Evolutionary conservation across 1,140 invertebrate genomes (phyloP), one percentile per base, ranked within the genome.

Genomic region (Pectinophora gossypiella): DNA sequence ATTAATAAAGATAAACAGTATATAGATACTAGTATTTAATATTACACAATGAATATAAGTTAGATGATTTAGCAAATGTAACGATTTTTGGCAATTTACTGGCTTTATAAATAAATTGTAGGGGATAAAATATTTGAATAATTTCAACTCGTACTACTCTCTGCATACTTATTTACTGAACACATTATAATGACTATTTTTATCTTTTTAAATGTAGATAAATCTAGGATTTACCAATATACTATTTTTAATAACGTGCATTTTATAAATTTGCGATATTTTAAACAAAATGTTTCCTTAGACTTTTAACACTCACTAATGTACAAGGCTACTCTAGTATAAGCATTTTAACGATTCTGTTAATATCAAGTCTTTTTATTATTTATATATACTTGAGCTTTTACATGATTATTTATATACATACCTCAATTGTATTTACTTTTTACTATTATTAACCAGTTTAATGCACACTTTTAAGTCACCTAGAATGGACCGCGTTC

Each of bases 401-500:
- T 83, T 69, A 78, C 61, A 61, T 59, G 61, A 75, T 82, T 82
- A 77, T 72, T 63, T 82, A 78, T 82, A 45, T 80, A 83, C 77
- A 85, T 57, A 64, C 51, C 56, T 44, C 64, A 45, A 51, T 51
- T 52, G 56, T 59, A 50, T 45, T 59, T 72, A 74, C 68, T 51
- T 45, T 54, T 69, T 63, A 56, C 66, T 68, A 66, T 74, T 77
- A 74, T 75, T 69, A 74, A 72, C 61, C 48, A 69, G 59, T 85
- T 86, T 87, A 87, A 85, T 85, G 76, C 81, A 84, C 81, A 68
- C 74, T 76, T 80, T 77, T 87, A 76, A 76, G 70, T 76, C 73
- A 79, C 72, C 74, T 79, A 87, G 72, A 71, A 74, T 87, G 84
- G 84, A 85, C 84, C 84, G 77, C 81, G 65, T 74, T 78, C 83